These are phyloP conservation scores for Brachypalpus laphriformis DNA, from an alignment of 2,888 invertebrate species.

Conservation along the genomic window DNA sequence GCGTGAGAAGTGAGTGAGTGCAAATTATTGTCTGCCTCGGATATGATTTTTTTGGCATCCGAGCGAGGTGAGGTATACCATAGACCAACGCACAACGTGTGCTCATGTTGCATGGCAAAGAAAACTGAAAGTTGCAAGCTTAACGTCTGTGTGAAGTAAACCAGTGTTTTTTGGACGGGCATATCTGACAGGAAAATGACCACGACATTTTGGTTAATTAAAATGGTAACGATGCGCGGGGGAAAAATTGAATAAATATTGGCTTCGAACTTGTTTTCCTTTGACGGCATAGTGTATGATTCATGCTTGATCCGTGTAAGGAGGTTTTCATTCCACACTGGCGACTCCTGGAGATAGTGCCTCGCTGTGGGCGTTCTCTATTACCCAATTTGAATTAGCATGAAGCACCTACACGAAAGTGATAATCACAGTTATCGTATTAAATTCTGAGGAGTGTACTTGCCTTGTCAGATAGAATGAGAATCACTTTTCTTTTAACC, in stretches of 20 bases:
- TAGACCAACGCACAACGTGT: background rate
- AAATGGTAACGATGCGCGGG: background rate
- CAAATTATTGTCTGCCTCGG: slow-evolving; percentile 65
- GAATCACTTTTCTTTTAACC: too few relatives aligned
- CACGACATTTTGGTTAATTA: slow-evolving; percentile 35
- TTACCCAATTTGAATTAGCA: background rate
- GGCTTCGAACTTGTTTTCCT: slow-evolving; percentile 5
- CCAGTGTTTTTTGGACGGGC: slow-evolving; percentile 25
- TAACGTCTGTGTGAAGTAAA: slow-evolving; percentile 46
- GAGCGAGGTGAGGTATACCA: slow-evolving; percentile 9
- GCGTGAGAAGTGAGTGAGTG: slow-evolving; percentile 38
- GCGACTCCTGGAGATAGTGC: background rate
- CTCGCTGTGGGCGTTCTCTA: background rate
- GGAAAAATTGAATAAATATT: slow-evolving; percentile 22
- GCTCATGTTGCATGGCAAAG: slow-evolving; percentile 36
- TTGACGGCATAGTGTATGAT: background rate
- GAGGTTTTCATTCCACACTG: background rate
- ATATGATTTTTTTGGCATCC: slow-evolving; percentile 60
- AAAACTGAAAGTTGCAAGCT: slow-evolving; percentile 53
- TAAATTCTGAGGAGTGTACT: too few relatives aligned
- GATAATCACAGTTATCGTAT: too few relatives aligned
- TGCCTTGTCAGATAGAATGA: too few relatives aligned
- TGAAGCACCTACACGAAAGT: too few relatives aligned
- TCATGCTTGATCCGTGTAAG: background rate
- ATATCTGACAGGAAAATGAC: slow-evolving; percentile 63